A percentile compares a stretch with the other conserved stretches of the same genome.
Evolutionary conservation across 2,888 invertebrate species (phyloP).

Genomic region (Drosophila multiciliata): DNA sequence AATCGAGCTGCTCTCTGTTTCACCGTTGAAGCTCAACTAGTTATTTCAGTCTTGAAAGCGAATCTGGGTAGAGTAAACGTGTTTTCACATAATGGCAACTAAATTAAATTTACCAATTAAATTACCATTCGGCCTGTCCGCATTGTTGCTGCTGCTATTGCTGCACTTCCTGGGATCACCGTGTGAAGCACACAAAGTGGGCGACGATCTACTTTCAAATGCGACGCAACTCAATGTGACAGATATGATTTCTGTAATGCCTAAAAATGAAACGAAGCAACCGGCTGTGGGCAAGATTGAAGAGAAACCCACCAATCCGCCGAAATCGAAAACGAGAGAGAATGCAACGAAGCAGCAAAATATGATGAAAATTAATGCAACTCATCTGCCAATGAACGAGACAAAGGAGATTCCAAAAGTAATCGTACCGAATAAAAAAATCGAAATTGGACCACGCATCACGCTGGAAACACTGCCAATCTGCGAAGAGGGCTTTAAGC

Average conservation of each 20-base stretch:
- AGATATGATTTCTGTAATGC: too few species aligned
- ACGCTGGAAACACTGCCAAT: slow-evolving; percentile 50
- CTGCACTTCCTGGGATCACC: slow-evolving; percentile 28
- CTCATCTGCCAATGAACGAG: background rate
- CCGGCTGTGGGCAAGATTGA: too few species aligned
- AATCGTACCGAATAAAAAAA: background rate
- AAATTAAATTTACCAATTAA: slow-evolving; percentile 4
- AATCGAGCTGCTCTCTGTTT: slow-evolving; percentile 1
- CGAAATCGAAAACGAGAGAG: background rate
- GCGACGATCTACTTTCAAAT: slow-evolving; percentile 27
- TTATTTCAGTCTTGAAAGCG: slow-evolving; percentile 52
- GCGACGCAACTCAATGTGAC: slow-evolving; percentile 4
- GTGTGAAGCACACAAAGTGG: slow-evolving; percentile 10
- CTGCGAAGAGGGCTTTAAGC: slow-evolving; percentile 48
- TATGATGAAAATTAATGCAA: background rate
- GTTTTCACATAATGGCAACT: slow-evolving; percentile 49
- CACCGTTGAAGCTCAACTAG: slow-evolving; percentile 6
- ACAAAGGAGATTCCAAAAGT: background rate
- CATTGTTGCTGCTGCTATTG: slow-evolving; percentile 24
- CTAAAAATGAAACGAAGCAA: background rate
- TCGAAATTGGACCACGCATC: slow-evolving; percentile 52
- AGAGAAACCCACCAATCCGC: background rate
- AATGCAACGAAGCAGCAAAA: background rate
- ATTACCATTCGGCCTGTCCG: slow-evolving; percentile 20
- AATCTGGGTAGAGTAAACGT: slow-evolving; percentile 63